These are phyloP conservation scores for Atrina japonica DNA, from an alignment of 2,888 invertebrate genomes.

Conservation along the genomic window DNA sequence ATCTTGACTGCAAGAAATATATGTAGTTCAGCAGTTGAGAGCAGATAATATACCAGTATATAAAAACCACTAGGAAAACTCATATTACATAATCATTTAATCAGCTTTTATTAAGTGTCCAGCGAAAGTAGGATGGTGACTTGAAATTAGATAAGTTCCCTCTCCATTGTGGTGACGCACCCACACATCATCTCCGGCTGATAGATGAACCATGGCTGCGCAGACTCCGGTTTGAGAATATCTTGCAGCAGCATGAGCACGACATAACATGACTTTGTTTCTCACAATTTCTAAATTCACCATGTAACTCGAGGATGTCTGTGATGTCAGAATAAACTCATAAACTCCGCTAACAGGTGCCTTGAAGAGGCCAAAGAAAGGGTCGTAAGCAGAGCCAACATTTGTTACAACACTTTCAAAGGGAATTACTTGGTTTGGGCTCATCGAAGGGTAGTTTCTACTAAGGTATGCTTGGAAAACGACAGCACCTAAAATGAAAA, in stretches of 20 bases:
- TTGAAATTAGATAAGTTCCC: slow-evolving; percentile 10
- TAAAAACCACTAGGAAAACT: too few species aligned
- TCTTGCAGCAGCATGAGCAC: slow-evolving; percentile 5
- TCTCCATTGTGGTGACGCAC: slow-evolving; percentile 21
- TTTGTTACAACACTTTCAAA: slow-evolving; percentile 25
- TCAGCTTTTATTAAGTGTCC: slow-evolving; percentile 30
- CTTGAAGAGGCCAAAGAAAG: slow-evolving; percentile 27
- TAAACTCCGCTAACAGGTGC: slow-evolving; percentile 17
- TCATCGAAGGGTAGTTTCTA: slow-evolving; percentile 8
- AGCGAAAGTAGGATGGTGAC: slow-evolving; percentile 7
- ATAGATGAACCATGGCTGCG: slow-evolving; percentile 24
- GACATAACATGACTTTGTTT: slow-evolving; percentile 20
- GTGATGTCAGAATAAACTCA: slow-evolving; percentile 15
- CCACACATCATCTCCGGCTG: slow-evolving; percentile 27
- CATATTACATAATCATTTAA: slow-evolving; percentile 15
- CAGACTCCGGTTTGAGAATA: slow-evolving; percentile 5
- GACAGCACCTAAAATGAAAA: slow-evolving; percentile 3
- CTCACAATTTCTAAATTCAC: slow-evolving; percentile 20
- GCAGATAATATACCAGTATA: too few species aligned
- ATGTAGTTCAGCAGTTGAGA: too few species aligned
- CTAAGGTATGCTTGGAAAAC: slow-evolving; percentile 24
- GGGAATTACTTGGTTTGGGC: slow-evolving; percentile 26
- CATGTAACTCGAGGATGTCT: neutral
- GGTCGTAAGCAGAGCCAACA: slow-evolving; percentile 24
- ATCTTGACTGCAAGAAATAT: too few species aligned